Evolutionary conservation across 1,140 invertebrate species (phyloP), one percentile per base, ranked within the genome.

Genomic region (Papilio aristodemus): DNA sequence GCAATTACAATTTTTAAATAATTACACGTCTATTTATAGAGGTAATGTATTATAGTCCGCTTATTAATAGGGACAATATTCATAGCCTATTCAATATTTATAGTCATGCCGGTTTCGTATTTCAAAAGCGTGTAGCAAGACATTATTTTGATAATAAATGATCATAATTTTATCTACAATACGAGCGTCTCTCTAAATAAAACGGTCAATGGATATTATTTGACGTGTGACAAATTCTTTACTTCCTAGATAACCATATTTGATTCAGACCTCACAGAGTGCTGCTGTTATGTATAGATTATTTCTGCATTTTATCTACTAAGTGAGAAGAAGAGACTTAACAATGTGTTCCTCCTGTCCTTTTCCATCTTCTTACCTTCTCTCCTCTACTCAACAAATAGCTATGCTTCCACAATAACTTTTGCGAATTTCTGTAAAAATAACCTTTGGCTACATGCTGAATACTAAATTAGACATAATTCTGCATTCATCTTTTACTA

Each of bases 11-110:
- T 19, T 17, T 19, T 54, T 22, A 25, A 54, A 54, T 46, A 46
- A 46, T 54, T 54, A 54, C 19, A 50, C 43, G 17, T 54, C 46
- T 54, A 54, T 54, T 54, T 25, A 54, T 54, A 54, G 22, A 54
- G 10, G 46, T 11, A 54, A 54, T 54, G 7, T 22, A 54, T 54
- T 54, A 54, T 4, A 11, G 19, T 54, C 10, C 27, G 11, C 46
- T 22, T 54, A 54, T 54, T 54, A 54, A 54, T 54, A 22, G 9
- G 10, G 10, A 25, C 19, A 11, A 11, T 50, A 22, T 54, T 54
- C 46, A 54, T 54, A 54, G 46, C 11, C 46, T 32, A 54, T 54
- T 25, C 10, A 54, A 54, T 25, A 54, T 54, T 54, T 54, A 54
- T 54, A 54, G 46, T 22, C 22, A 54, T 9, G 3, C 19, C 19